Evolutionary conservation across 2,113 vertebrate genomes (phyloP).

Genomic region (Bufo bufo): DNA sequence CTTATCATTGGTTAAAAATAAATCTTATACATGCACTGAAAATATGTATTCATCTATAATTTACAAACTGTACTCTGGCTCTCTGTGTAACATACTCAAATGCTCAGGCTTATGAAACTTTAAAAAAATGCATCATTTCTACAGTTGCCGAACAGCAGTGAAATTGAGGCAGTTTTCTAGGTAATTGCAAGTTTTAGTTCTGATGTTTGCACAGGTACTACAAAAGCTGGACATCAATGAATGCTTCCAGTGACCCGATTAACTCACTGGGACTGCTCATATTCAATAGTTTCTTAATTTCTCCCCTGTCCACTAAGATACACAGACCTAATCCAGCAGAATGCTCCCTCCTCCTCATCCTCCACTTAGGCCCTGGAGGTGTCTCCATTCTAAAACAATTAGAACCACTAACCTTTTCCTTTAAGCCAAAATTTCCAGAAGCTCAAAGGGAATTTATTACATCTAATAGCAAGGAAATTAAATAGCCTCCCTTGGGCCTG

Average conservation of each 20-base stretch:
- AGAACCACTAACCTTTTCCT: constrained; percentile 51
- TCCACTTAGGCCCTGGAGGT: constrained; percentile 46
- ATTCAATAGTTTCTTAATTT: constrained; percentile 27
- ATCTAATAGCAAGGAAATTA: constrained; percentile 50
- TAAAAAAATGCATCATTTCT: constrained; percentile 12
- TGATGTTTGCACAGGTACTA: background rate
- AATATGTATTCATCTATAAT: constrained; percentile 18
- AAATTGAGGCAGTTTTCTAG: constrained; percentile 6
- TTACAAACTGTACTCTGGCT: background rate
- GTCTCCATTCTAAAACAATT: constrained; percentile 57
- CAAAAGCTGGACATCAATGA: background rate
- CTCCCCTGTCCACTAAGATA: constrained; percentile 43
- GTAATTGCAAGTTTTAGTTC: constrained; percentile 17
- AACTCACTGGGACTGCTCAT: constrained; percentile 7
- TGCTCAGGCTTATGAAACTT: background rate
- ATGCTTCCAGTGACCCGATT: constrained; percentile 31
- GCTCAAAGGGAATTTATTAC: constrained; percentile 44
- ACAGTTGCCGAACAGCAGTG: background rate
- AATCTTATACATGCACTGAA: background rate
- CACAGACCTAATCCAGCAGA: constrained; percentile 43
- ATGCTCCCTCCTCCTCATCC: constrained; percentile 2
- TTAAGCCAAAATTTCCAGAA: constrained; percentile 50
- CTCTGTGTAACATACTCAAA: background rate
- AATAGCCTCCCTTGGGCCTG: constrained; percentile 44
- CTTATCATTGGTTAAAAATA: background rate